Conservation (phyloP, 2,113 vertebrate genomes). For the Misgurnus anguillicaudatus region DNA sequence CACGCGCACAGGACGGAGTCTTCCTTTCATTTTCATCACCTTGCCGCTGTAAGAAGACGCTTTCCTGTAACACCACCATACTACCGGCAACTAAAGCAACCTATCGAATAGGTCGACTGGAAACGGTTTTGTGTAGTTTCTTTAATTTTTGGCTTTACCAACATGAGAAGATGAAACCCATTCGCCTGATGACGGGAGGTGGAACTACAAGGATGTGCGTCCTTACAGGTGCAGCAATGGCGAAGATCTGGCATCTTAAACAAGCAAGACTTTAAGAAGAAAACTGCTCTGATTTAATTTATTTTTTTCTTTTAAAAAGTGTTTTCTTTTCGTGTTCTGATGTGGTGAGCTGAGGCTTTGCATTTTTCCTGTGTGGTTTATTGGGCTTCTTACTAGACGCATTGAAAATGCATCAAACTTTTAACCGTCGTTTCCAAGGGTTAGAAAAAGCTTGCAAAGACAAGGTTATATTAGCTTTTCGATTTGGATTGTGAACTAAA, state of each 20-base stretch:
- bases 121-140: slow-evolving; percentile 57
- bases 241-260: slow-evolving; percentile 56
- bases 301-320: slow-evolving; percentile 18
- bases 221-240: slow-evolving; percentile 77
- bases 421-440: neutral
- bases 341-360: slow-evolving; percentile 22
- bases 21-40: slow-evolving; percentile 45
- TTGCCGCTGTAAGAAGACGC: slow-evolving; percentile 23
- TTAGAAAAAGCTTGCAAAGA: neutral
- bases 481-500: neutral
- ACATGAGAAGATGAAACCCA: slow-evolving; percentile 51
- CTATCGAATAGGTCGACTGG: slow-evolving; percentile 51
- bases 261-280: slow-evolving; percentile 63
- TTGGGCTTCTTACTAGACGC: neutral
- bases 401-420: slow-evolving; percentile 18
- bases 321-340: slow-evolving; percentile 10
- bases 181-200: slow-evolving; percentile 48
- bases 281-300: slow-evolving; percentile 38
- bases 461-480: neutral
- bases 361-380: neutral
- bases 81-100: neutral
- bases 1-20: slow-evolving; percentile 65
- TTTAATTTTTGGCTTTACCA: slow-evolving; percentile 36
- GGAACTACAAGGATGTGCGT: slow-evolving; percentile 58
- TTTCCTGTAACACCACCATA: slow-evolving; percentile 20